These are phyloP conservation scores for Stigmatopora argus DNA, from an alignment of 2,113 vertebrate genomes.

Conservation along the genomic window DNA sequence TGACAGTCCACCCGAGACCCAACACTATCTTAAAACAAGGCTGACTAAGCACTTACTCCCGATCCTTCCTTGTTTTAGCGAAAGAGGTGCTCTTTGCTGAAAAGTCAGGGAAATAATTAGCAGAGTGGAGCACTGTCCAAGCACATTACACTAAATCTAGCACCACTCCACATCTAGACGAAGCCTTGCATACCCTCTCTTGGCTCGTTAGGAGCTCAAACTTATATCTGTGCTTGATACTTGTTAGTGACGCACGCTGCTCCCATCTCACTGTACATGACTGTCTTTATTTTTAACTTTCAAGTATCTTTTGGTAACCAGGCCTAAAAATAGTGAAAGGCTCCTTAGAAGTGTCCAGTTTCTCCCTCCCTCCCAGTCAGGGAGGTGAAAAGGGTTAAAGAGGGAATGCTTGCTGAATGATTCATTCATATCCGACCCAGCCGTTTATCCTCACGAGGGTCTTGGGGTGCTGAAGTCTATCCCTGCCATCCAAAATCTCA, in stretches of 20 bases:
- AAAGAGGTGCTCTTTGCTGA: conserved; percentile 57
- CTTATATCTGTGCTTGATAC: conserved; percentile 15
- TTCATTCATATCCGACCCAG: too few relatives aligned
- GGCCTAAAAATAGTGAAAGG: conserved; percentile 63
- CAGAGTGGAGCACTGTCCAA: conserved; percentile 65
- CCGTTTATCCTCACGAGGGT: too few relatives aligned
- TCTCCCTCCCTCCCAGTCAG: conserved; percentile 64
- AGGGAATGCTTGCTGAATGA: conserved; percentile 12
- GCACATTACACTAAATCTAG: conserved; percentile 56
- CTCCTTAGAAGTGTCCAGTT: conserved; percentile 65
- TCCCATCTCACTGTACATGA: conserved; percentile 59
- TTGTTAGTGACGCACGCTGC: conserved; percentile 32
- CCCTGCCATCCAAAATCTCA: too few relatives aligned
- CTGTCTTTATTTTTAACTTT: conserved; percentile 72
- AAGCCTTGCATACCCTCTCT: conserved; percentile 25
- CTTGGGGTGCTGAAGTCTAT: too few relatives aligned
- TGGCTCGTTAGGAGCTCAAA: conserved; percentile 2
- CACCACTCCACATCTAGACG: conserved; percentile 46
- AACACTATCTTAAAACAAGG: conserved; percentile 49
- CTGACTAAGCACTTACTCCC: conserved; percentile 76
- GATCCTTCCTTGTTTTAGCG: conserved; percentile 63
- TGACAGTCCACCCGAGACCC: conserved; percentile 47
- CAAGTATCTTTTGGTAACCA: conserved; percentile 60
- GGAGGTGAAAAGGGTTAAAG: conserved; percentile 58
- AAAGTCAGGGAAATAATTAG: conserved; percentile 70